Evolutionary conservation across 2,888 invertebrate species (phyloP).

Genomic region (Eupithecia exiguata): DNA sequence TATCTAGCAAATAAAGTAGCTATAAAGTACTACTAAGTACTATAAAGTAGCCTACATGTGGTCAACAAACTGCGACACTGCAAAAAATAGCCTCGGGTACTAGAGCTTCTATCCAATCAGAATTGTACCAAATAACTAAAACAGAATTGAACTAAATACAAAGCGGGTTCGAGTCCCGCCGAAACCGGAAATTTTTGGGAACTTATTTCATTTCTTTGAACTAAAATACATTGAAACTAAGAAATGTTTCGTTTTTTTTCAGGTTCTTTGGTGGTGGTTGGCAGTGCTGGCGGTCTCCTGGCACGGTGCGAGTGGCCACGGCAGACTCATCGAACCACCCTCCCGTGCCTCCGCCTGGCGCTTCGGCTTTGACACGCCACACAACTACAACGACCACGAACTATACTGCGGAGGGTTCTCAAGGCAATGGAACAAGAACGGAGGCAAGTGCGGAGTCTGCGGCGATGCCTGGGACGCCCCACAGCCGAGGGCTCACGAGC

Average conservation of each 20-base stretch:
- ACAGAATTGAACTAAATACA: too few species aligned
- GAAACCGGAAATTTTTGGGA: too few species aligned
- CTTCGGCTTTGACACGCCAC: conserved; percentile 93
- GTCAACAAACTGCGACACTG: not conserved
- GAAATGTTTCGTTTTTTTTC: conserved; percentile 51
- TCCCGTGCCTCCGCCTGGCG: conserved; percentile 95
- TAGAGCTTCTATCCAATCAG: not conserved
- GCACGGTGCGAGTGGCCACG: conserved; percentile 84
- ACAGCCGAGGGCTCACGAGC: conserved; percentile 90
- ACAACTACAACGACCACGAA: conserved; percentile 95
- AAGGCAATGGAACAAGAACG: conserved; percentile 91
- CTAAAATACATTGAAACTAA: not conserved
- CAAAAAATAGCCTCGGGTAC: not conserved
- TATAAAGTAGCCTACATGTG: not conserved
- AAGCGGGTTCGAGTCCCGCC: too few species aligned
- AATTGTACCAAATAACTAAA: not conserved
- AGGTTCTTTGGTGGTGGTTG: conserved; percentile 72
- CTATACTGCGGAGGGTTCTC: conserved; percentile 94
- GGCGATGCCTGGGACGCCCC: conserved; percentile 92
- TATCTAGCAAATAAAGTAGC: too few species aligned
- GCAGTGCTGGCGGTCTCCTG: conserved; percentile 59
- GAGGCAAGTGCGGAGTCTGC: conserved; percentile 93
- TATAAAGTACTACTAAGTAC: too few species aligned
- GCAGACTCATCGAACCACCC: conserved; percentile 92
- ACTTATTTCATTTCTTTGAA: too few species aligned